Conservation (phyloP, 2,888 invertebrate genomes). For the Bibio marci region DNA sequence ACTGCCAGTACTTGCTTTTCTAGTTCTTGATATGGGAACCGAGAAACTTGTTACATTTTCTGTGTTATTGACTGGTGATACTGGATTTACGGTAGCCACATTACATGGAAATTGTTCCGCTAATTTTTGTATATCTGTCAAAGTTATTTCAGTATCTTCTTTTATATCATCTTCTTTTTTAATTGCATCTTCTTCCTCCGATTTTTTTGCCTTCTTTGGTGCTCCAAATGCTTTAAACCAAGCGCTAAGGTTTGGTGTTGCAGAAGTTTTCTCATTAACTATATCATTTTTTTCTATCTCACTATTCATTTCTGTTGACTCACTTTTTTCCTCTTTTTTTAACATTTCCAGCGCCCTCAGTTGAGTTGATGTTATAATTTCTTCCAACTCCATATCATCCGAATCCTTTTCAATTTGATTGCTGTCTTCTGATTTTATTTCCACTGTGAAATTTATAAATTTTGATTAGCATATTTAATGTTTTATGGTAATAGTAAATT, state of each 20-base stretch:
- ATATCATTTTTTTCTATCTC: conserved; percentile 12
- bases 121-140: too few relatives aligned
- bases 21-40: conserved; percentile 33
- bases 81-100: neutral
- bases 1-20: conserved; percentile 62
- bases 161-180: conserved; percentile 14
- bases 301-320: conserved; percentile 10
- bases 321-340: conserved; percentile 11
- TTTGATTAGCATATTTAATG: too few relatives aligned
- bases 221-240: conserved; percentile 88
- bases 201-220: conserved; percentile 55
- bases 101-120: neutral
- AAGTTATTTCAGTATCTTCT: conserved; percentile 1
- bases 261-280: conserved; percentile 37
- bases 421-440: too few relatives aligned
- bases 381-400: conserved; percentile 11
- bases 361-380: conserved; percentile 8
- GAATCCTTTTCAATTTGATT: conserved; percentile 4
- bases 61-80: conserved; percentile 16
- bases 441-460: too few relatives aligned
- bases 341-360: conserved; percentile 7
- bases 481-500: too few relatives aligned
- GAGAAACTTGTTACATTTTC: conserved; percentile 15
- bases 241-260: conserved; percentile 72
- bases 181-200: conserved; percentile 33